These are phyloP conservation scores for Peromyscus aztecus DNA, from an alignment of 2,797 vertebrate genomes.

Conservation along the genomic window DNA sequence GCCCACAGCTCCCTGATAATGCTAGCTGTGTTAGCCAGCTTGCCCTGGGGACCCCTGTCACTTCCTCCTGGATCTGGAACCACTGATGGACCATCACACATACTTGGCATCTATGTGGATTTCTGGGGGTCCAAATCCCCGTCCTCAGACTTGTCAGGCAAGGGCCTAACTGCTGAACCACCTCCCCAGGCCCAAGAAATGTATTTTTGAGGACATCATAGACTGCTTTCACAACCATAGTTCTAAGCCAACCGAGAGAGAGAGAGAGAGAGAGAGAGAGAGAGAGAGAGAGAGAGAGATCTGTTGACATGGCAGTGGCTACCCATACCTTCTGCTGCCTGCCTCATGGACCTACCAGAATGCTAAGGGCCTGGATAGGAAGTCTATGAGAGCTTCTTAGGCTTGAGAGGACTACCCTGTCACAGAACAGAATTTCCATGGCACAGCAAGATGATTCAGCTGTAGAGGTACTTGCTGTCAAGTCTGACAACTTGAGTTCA, in stretches of 20 bases:
- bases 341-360: background rate
- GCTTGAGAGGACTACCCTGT: background rate
- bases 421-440: background rate
- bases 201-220: conserved; percentile 20
- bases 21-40: background rate
- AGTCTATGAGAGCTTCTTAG: background rate
- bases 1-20: background rate
- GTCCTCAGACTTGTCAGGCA: background rate
- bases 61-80: background rate
- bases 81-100: background rate
- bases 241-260: background rate
- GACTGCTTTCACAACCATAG: background rate
- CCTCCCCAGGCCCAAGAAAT: background rate
- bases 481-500: background rate
- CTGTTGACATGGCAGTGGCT: background rate
- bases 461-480: background rate
- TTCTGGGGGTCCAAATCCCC: background rate
- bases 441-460: background rate
- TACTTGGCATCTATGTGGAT: background rate
- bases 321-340: background rate
- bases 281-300: background rate
- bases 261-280: background rate
- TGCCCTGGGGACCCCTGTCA: background rate
- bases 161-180: background rate
- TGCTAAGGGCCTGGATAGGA: background rate